phyloP scores from a whole-genome alignment of 2,888 invertebrate species.

The Polyploca ridens region DNA sequence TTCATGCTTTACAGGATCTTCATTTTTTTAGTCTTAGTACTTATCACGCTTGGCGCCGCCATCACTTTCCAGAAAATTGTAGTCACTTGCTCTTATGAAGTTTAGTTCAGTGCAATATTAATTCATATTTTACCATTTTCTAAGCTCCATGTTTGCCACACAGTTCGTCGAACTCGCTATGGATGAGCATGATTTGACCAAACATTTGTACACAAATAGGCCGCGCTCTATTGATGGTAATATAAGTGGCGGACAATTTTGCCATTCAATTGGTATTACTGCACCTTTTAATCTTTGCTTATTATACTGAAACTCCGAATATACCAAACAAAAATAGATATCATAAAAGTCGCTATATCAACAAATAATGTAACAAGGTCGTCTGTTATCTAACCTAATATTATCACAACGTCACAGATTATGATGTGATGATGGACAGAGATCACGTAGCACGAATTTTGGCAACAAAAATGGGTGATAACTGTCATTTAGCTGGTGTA shows the following conservation, averaged over 20 bases:
- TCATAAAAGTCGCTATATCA: slow-evolving; percentile 15
- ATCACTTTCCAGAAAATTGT: too few relatives aligned
- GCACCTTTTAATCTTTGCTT: neutral
- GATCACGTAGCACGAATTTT: neutral
- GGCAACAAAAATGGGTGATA: too few relatives aligned
- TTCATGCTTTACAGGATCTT: too few relatives aligned
- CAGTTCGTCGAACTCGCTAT: slow-evolving; percentile 32
- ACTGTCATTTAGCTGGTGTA: too few relatives aligned
- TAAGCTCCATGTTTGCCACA: slow-evolving; percentile 10
- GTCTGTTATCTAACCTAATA: slow-evolving; percentile 29
- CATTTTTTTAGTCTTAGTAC: too few relatives aligned
- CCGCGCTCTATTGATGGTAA: slow-evolving; percentile 6
- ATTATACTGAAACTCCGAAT: neutral
- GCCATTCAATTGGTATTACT: neutral
- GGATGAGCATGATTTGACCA: slow-evolving; percentile 31
- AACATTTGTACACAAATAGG: slow-evolving; percentile 16
- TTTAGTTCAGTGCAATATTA: neutral
- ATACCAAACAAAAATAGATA: neutral
- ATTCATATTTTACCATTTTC: neutral
- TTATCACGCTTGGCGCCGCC: too few relatives aligned
- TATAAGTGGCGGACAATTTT: slow-evolving; percentile 8
- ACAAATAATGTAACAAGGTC: slow-evolving; percentile 30
- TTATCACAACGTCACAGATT: slow-evolving; percentile 22
- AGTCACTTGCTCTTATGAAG: too few relatives aligned
- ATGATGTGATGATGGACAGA: slow-evolving; percentile 5